Percentiles rank a stretch among this genome's conserved stretches.
Conservation (phyloP, 2,888 invertebrate genomes). For the Caenorhabditis doughertyi region DNA sequence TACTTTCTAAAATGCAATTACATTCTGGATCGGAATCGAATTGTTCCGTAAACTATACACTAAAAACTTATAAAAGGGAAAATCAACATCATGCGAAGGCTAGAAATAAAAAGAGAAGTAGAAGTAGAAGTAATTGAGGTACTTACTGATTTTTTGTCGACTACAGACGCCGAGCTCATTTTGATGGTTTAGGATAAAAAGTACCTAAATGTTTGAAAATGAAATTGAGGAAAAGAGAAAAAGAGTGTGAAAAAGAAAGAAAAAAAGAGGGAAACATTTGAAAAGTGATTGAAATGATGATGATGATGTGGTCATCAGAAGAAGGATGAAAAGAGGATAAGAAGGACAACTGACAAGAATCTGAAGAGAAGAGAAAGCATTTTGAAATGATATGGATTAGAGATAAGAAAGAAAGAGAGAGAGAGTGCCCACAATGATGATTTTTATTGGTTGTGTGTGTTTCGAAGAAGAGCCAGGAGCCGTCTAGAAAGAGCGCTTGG, state of each 20-base stretch:
- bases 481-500: background rate
- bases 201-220: slow-evolving; percentile 26
- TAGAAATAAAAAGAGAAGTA: slow-evolving; percentile 5
- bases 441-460: slow-evolving; percentile 31
- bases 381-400: slow-evolving; percentile 9
- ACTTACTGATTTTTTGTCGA: slow-evolving; percentile 56
- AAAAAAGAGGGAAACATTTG: slow-evolving; percentile 3
- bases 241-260: background rate
- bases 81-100: slow-evolving; percentile 22
- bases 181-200: slow-evolving; percentile 5
- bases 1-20: slow-evolving; percentile 45
- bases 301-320: slow-evolving; percentile 10
- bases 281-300: too few species aligned
- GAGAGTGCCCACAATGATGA: slow-evolving; percentile 1
- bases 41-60: slow-evolving; percentile 32
- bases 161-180: slow-evolving; percentile 62
- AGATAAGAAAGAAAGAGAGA: slow-evolving; percentile 10
- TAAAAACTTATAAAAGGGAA: slow-evolving; percentile 12
- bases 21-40: slow-evolving; percentile 35
- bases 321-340: background rate
- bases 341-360: slow-evolving; percentile 36
- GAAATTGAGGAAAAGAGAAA: background rate
- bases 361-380: background rate
- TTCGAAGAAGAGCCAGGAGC: too few species aligned
- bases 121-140: slow-evolving; percentile 11